These are phyloP conservation scores for Leguminivora glycinivorella DNA, from an alignment of 1,140 invertebrate species.

Conservation along the genomic window DNA sequence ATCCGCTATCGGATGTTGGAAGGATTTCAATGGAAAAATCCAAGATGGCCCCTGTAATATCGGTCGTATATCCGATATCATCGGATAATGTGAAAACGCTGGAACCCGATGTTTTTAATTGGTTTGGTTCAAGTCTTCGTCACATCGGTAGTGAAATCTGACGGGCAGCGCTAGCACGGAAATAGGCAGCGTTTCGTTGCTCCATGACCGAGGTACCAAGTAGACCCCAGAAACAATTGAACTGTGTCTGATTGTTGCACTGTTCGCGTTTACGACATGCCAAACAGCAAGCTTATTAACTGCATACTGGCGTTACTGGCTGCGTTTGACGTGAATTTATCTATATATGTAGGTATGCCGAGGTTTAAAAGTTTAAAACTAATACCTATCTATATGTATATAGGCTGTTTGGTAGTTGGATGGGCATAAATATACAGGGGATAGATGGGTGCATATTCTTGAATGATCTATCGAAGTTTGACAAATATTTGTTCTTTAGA, in stretches of 20 bases:
- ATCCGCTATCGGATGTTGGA: too few species aligned
- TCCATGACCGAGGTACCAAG: constrained; percentile 8
- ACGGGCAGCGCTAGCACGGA: background rate
- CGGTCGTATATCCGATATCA: too few species aligned
- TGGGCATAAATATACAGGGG: too few species aligned
- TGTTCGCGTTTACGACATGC: constrained; percentile 17
- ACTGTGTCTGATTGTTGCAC: constrained; percentile 19
- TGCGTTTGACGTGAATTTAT: constrained; percentile 41
- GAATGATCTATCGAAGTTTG: too few species aligned
- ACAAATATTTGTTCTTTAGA: too few species aligned
- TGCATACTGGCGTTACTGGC: constrained; percentile 36
- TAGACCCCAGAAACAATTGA: constrained; percentile 24
- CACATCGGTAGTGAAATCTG: constrained; percentile 5
- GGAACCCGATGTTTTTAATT: background rate
- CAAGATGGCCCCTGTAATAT: too few species aligned
- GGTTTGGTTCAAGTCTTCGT: background rate
- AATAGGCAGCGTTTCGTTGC: background rate
- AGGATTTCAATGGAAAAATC: too few species aligned
- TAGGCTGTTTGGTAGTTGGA: too few species aligned
- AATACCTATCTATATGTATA: background rate
- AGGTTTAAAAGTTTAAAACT: background rate
- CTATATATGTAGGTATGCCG: background rate
- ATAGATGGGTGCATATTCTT: too few species aligned
- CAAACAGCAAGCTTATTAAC: constrained; percentile 24
- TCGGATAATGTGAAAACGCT: too few species aligned